Evolutionary conservation across 2,888 invertebrate genomes (phyloP), one percentile per base, ranked within the genome.

Genomic region (Eulithis testata): DNA sequence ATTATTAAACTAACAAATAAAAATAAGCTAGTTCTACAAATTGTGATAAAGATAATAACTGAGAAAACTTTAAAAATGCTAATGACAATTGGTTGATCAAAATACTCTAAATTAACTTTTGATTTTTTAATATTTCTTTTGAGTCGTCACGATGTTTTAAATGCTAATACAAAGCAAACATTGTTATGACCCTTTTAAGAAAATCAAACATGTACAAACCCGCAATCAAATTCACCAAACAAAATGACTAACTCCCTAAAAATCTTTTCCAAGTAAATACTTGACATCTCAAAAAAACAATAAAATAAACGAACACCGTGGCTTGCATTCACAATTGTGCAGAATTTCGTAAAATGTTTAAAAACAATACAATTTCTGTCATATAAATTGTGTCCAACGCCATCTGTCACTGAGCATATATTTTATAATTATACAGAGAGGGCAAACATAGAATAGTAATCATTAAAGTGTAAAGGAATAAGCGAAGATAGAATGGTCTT

Each of bases 261-360:
- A 85, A 89, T 87, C 82, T 81, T 80, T 92, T 91, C 92, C 84
- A 81, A 85, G 91, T 88, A 92, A 83, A 83, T 80, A 80, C 80
- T 84, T 86, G 85, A 88, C 85, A 87, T 81, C 61, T 64, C 43
- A 63, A 69, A 66, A 21, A 86, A 86, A 82, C 86, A 87, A 87
- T 88, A 88, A 86, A 86, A 85, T 83, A 87, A 88, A 85, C 82
- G 79, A 66, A 74, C 67, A 74, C 77, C 86, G 82, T 81, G 81
- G 63, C 69, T 80, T 76, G 91, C 89, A 92, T 92, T 77, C 76
- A 75, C 82, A 91, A 92, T 87, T 80, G 78, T 80, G 73, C 80
- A 80, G 85, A 86, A 86, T 84, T 88, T 87, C 76, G 84, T 81
- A 86, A 89, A 84, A 83, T 83, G 77, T 79, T 76, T 82, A 87